These are phyloP conservation scores for Panthera leo DNA, from an alignment of 2,113 vertebrate genomes.

Conservation along the genomic window DNA sequence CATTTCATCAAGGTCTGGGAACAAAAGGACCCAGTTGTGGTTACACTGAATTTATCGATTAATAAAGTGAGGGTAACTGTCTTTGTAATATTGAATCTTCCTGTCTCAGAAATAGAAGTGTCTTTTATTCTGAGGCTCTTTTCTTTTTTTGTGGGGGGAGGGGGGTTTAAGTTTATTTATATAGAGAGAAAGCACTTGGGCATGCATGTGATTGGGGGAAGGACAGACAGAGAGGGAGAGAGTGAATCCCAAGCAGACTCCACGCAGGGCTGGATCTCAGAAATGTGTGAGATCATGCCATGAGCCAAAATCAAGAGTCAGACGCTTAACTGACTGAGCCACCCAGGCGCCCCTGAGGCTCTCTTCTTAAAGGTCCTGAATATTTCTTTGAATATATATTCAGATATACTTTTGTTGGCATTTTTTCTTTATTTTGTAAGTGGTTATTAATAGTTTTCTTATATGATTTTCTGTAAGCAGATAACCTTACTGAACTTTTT, in stretches of 20 bases:
- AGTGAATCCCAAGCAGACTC: too few species aligned
- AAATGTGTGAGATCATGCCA: too few species aligned
- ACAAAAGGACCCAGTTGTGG: background rate
- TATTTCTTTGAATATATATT: background rate
- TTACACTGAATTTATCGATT: background rate
- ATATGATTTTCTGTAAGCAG: background rate
- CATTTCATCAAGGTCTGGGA: background rate
- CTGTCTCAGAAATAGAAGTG: background rate
- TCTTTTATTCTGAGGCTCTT: conserved; percentile 1
- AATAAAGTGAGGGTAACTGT: background rate
- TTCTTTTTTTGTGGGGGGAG: background rate
- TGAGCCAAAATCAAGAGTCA: too few species aligned
- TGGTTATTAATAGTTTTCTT: background rate
- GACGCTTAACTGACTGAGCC: too few species aligned
- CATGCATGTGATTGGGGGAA: too few species aligned
- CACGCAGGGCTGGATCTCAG: too few species aligned
- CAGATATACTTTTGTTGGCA: background rate
- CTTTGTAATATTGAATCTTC: background rate
- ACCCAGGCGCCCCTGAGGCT: background rate
- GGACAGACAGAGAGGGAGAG: too few species aligned
- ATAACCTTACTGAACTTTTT: background rate
- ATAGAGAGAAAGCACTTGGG: too few species aligned
- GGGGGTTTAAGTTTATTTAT: too few species aligned
- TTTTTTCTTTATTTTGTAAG: conserved; percentile 5
- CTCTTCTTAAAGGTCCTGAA: background rate